Conservation (phyloP, 1,140 invertebrate species). For the Vanessa tameamea region DNA sequence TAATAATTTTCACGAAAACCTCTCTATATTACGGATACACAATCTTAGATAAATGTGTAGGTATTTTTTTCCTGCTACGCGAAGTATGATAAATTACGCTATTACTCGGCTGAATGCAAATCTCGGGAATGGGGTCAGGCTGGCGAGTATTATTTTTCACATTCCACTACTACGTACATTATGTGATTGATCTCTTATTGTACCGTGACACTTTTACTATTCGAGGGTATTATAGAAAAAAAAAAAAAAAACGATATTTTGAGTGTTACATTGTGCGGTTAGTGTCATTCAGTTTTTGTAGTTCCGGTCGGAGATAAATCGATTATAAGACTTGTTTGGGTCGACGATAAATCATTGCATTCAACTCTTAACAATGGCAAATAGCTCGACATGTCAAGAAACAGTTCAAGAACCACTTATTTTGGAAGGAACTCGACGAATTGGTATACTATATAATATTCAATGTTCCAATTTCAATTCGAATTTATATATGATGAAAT, state of each 20-base stretch:
- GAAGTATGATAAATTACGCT: slow-evolving; percentile 72
- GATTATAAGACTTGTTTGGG: slow-evolving; percentile 42
- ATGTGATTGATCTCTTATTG: slow-evolving; percentile 77
- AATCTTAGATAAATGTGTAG: slow-evolving; percentile 19
- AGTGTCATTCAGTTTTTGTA: slow-evolving; percentile 50
- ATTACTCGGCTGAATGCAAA: slow-evolving; percentile 72
- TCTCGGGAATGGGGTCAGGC: slow-evolving; percentile 73
- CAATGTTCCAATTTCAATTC: no score
- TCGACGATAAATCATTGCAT: slow-evolving; percentile 40
- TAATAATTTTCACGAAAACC: not conserved
- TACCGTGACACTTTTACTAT: slow-evolving; percentile 74
- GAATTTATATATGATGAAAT: no score
- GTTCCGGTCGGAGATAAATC: slow-evolving; percentile 71
- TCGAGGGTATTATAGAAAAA: slow-evolving; percentile 63
- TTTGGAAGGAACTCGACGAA: not conserved
- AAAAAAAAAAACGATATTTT: slow-evolving; percentile 48
- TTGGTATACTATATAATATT: not conserved
- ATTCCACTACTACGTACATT: slow-evolving; percentile 61
- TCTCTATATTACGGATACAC: slow-evolving; percentile 2
- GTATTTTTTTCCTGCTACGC: slow-evolving; percentile 21
- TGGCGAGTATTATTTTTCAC: slow-evolving; percentile 72
- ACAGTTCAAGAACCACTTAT: slow-evolving; percentile 4
- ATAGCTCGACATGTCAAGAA: slow-evolving; percentile 17
- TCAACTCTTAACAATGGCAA: slow-evolving; percentile 28
- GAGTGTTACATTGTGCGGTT: slow-evolving; percentile 64